Base-by-base conservation (phyloP, 2,888 invertebrate genomes). In the Melanostoma scalare region DNA sequence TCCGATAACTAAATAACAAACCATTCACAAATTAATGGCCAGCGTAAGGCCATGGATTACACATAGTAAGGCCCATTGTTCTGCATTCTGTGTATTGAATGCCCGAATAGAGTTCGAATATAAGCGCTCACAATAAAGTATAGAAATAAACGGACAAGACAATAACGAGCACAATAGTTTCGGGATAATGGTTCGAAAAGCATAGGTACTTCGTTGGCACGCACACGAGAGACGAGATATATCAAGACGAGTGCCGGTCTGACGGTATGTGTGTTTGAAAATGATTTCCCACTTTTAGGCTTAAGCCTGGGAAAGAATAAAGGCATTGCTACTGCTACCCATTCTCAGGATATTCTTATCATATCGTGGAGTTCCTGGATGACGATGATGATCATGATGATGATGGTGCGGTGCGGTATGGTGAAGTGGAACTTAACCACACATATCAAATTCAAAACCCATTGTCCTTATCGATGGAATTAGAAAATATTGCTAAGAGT, bases 381-480 rank as follows among this genome's bases (percentile, higher is more conserved):
- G 46, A 67, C 73, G 44, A 42, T 38, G 40, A 56, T 48, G n/a
- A 9, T 52, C 61, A 10, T 38, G 65, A 33, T 48, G 69, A 44
- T 55, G 55, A 58, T 61, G 33, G 9, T 20, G 20, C 20, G 20
- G 20, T 20, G 20, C 20, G 20, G 20, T 20, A 20, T 56, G 44
- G 31, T 60, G 65, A 31, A 33, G 65, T 58, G 65, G 48, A 56
- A 63, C 72, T 65, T 60, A 52, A 67, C 58, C 58, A 56, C 76
- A 74, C 82, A 82, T 82, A 82, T 82, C 84, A 78, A 71, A 84
- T 84, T 84, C 71, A 84, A 84, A 78, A 65, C 71, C 78, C 67
- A 74, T 84, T 84, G 84, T 84, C 63, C 73, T 77, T 60, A 40
- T 60, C 56, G 10, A 78, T 67, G 65, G 67, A 84, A 78, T 84